Percentiles rank a stretch among this genome's conserved stretches.
phyloP scores from a whole-genome alignment of 2,888 invertebrate species.

The Mycalesis mineus region DNA sequence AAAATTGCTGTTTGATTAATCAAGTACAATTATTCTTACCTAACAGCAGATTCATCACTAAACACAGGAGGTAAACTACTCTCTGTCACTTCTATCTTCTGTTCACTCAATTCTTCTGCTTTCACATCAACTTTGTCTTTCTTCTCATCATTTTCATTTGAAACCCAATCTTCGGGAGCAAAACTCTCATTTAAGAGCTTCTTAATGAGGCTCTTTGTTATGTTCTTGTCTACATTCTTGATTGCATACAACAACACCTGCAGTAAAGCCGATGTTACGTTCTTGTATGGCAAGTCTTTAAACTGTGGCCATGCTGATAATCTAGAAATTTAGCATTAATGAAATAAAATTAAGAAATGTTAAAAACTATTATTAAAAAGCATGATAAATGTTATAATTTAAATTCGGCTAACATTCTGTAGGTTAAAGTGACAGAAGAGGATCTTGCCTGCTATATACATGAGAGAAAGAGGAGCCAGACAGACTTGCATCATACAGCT shows the following conservation, averaged over 20 bases:
- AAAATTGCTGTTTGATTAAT: too few species aligned
- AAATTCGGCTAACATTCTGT: too few species aligned
- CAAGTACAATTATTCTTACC: slow-evolving; percentile 54
- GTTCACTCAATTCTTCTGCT: slow-evolving; percentile 35
- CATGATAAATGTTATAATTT: too few species aligned
- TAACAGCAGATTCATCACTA: slow-evolving; percentile 78
- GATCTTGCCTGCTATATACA: too few species aligned
- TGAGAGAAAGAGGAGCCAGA: too few species aligned
- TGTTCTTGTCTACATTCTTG: slow-evolving; percentile 77
- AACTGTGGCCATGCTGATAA: slow-evolving; percentile 88
- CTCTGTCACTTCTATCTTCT: slow-evolving; percentile 17
- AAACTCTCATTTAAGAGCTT: slow-evolving; percentile 82
- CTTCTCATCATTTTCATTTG: slow-evolving; percentile 43
- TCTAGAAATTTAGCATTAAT: neutral
- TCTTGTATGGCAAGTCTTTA: slow-evolving; percentile 82
- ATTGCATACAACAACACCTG: slow-evolving; percentile 82
- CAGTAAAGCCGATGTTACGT: slow-evolving; percentile 84
- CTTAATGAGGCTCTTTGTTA: slow-evolving; percentile 74
- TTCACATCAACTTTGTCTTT: slow-evolving; percentile 40
- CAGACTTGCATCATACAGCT: too few species aligned
- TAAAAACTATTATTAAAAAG: too few species aligned
- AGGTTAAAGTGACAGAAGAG: too few species aligned
- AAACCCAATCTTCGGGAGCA: slow-evolving; percentile 60
- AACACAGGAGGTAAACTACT: slow-evolving; percentile 80
- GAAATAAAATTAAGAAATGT: too few species aligned